These are phyloP conservation scores for Ptychobarbus kaznakovi DNA, from an alignment of 2,797 vertebrate genomes.

Conservation along the genomic window DNA sequence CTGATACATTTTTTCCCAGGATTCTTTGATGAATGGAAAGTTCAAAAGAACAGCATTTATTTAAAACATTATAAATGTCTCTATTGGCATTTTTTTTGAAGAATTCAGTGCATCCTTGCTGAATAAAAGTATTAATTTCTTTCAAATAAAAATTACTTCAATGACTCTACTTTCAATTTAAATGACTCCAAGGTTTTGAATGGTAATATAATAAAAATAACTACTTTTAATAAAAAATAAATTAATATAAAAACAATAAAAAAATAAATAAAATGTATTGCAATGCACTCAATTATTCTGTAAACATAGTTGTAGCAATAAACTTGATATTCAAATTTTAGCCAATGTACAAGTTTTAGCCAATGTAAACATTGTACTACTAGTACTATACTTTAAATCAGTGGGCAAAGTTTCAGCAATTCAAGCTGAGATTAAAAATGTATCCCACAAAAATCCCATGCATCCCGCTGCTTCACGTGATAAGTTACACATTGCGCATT, in stretches of 20 bases:
- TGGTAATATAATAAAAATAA: background rate
- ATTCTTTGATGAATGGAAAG: background rate
- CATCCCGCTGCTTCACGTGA: conserved; percentile 34
- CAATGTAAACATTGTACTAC: background rate
- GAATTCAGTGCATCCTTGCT: background rate
- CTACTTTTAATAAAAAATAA: background rate
- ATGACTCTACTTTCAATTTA: background rate
- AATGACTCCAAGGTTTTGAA: background rate
- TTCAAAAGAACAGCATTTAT: background rate
- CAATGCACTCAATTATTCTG: background rate
- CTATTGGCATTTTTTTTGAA: background rate
- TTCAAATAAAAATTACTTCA: background rate
- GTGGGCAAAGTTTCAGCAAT: background rate
- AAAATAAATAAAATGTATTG: background rate
- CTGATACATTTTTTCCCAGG: background rate
- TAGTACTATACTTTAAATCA: background rate
- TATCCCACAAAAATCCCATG: background rate
- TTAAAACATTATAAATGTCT: background rate
- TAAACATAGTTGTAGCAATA: background rate
- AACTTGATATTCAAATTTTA: background rate
- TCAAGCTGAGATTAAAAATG: background rate
- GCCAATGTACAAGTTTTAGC: background rate
- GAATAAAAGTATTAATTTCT: background rate
- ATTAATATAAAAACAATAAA: background rate
- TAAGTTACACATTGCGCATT: background rate